Conservation (phyloP, 2,797 vertebrate genomes). For the Myotis findleyi region DNA sequence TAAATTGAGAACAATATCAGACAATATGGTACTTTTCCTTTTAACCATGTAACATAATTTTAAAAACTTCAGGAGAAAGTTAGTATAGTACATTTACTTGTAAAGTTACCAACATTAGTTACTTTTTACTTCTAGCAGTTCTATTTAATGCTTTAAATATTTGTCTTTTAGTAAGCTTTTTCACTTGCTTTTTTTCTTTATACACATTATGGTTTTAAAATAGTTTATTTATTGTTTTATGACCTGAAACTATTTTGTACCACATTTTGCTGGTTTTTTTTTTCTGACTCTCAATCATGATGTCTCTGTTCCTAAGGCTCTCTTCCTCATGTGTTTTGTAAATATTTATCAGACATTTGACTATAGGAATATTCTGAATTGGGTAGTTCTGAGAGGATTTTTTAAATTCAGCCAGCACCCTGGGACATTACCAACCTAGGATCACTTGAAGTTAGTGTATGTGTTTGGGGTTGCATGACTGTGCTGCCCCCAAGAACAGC, state of each 20-base stretch:
- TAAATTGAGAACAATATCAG: neutral
- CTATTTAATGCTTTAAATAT: conserved; percentile 15
- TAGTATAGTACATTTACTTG: neutral
- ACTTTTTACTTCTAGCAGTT: conserved; percentile 40
- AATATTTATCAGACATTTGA: neutral
- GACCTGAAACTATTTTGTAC: neutral
- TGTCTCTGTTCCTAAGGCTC: neutral
- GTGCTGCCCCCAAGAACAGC: neutral
- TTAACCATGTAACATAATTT: neutral
- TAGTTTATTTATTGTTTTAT: conserved; percentile 17
- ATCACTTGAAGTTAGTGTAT: neutral
- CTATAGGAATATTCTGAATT: neutral
- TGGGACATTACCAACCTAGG: neutral
- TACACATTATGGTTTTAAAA: conserved; percentile 12
- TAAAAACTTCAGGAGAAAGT: neutral
- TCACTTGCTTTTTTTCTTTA: conserved; percentile 13
- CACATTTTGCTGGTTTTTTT: neutral
- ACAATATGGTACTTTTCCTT: neutral
- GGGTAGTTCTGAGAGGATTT: neutral
- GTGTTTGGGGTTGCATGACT: neutral
- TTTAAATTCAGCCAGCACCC: neutral
- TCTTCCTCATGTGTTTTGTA: neutral
- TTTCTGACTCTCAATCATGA: neutral
- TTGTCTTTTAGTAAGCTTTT: neutral
- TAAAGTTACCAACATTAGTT: neutral